Base-by-base conservation (phyloP, 2,113 vertebrate genomes). In the Hemiscyllium ocellatum region DNA sequence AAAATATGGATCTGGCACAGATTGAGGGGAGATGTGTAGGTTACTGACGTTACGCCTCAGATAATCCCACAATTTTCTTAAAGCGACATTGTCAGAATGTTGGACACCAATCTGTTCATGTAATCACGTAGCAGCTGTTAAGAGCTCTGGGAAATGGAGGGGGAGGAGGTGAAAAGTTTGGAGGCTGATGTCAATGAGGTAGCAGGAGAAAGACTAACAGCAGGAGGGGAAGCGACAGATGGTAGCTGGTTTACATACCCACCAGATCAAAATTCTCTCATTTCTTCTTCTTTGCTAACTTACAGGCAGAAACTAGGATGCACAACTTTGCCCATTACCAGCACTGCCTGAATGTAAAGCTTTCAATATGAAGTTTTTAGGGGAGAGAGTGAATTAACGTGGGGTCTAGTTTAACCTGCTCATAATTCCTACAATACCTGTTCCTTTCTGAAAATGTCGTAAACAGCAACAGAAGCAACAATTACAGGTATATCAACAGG, bases 141-240 rank as follows among this genome's bases (percentile, higher is more conserved):
- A 61, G 26, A 90, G 26, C 29, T 0, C 3, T 90, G 29, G 33
- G 29, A 29, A 90, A 29, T 1, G 24, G 29, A 90, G 29, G 33
- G 52, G 52, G 56, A 61, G 87, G 29, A 61, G 52, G 4, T 90
- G 29, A 56, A 90, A 90, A 61, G 29, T 90, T 61, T 17, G 29
- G 87, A 61, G 56, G 87, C 87, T 65, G 87, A 90, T 90, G 52
- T n/a, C 56, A 26, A 65, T 90, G 50, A 90, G 13, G 87, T 87
- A 33, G 87, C 56, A 61, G 56, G 52, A 90, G 87, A 90, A 65
- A 65, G 52, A 90, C 56, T 61, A 33, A 33, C 33, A 56, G 52
- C 24, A 61, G 87, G 52, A 61, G 26, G 52, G 86, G 52, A 89
- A 56, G 56, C 29, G 86, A 29, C 86, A 89, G 86, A n/a, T 37